Evolutionary conservation across 64 coral and sea anemone genomes (phyloP), one percentile per base, ranked within the genome.

Genomic region (Cladopsammia gracilis): DNA sequence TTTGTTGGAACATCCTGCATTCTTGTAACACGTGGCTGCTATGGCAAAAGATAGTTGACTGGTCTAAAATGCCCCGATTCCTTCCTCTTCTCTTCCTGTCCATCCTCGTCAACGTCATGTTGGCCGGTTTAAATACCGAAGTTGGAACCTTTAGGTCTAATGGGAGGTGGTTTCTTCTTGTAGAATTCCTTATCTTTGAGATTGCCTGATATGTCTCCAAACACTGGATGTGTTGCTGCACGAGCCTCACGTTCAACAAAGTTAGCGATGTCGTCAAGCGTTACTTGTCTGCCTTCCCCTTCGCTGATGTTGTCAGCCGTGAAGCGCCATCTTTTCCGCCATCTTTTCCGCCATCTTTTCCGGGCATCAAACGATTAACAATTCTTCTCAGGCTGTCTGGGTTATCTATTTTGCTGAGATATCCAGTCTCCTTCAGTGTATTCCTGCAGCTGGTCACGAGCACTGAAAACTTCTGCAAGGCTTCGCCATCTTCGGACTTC

Each of bases 351-450:
- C n/a, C 92, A 94, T 25, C 62, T 65, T 6, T 90, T 47, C 19
- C 74, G 70, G 3, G 86, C 20, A 2, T 72, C 88, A 90, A 71
- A 10, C 88, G 20, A 16, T 95, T 45, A 10, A 95, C 9, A n/a
- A 91, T 79, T n/a, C 58, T 65, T 65, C 83, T 89, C 34, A 94
- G 47, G 85, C 46, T 88, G 48, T 94, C 92, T 12, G 86, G 92
- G 18, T 94, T 94, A 4, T 89, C 76, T 13, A 94, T 14, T 64
- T 94, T 94, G 22, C 34, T 94, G 0, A 85, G 49, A 56, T 76
- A 94, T 0, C 71, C 79, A 9, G 87, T 95, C 1, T 87, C 88
- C 24, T 70, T 76, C 11, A 87, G 45, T 13, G 88, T 86, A 48
- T 90, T 91, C 53, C 12, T 58, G 54, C 93, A 95, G 22, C 79